Evolutionary conservation across 2,888 invertebrate genomes (phyloP), one percentile per base, ranked within the genome.

Genomic region (Belgica antarctica): DNA sequence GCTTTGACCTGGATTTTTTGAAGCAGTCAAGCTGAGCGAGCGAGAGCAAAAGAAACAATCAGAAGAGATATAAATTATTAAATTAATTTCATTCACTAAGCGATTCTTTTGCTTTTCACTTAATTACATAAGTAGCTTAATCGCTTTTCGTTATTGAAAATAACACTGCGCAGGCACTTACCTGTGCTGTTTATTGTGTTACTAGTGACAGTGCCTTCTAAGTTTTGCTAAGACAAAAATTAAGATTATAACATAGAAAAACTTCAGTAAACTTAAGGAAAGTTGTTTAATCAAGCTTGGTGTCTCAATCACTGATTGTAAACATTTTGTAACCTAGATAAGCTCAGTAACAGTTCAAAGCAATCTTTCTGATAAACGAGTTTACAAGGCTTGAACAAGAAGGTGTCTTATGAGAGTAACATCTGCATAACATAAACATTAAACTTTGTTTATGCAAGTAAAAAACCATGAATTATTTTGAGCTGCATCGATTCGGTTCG

Each of bases 1-100:
- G 61, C 61, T 61, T 24, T 61, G 61, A 61, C 61, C 61, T 61
- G 61, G 15, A 61, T 61, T 61, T 19, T n/a, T n/a, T n/a, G n/a
- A n/a, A n/a, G n/a, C n/a, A n/a, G n/a, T 28, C 61, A 61, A 61
- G 15, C n/a, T 25, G 7, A 17, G 17, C 52, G 52, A 41, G 12
- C 52, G 12, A 31, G 12, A n/a, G 52, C 12, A 22, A 52, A 52
- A 52, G 12, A 41, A 41, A 41, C 15, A 41, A n/a, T 41, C 12
- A 31, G 34, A 34, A 41, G 41, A n/a, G 41, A 15, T n/a, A 52
- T 8, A 52, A 22, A 8, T 46, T 46, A 52, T 22, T 52, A 52
- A 52, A 52, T 22, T 52, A 52, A 52, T 52, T 52, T 52, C 52
- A 22, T 31, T 31, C 12, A 31, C 34, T 31, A 8, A 31, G 34